phyloP scores from a whole-genome alignment of 2,113 vertebrate species.

The Mobula hypostoma region DNA sequence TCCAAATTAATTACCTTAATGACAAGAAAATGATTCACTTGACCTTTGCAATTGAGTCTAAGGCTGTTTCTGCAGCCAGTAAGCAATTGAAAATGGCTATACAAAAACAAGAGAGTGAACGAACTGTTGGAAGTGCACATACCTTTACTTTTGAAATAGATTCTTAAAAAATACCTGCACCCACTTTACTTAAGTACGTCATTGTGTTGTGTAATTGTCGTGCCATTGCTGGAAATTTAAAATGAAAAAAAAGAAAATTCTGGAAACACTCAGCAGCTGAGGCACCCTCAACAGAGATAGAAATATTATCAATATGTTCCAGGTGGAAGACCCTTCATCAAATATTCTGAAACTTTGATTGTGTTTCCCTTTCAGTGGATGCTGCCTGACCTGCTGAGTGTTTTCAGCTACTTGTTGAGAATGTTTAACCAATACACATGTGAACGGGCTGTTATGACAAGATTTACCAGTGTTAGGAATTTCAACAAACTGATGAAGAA shows the following conservation, averaged over 20 bases:
- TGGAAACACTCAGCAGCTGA: too few relatives aligned
- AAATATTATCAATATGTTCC: too few relatives aligned
- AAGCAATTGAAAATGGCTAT: background rate
- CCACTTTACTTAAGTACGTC: background rate
- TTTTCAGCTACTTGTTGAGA: too few relatives aligned
- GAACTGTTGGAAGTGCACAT: background rate
- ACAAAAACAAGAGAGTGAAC: background rate
- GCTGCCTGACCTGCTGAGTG: too few relatives aligned
- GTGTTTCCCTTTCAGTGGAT: too few relatives aligned
- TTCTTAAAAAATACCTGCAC: background rate
- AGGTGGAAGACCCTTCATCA: too few relatives aligned
- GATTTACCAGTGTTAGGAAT: too few relatives aligned
- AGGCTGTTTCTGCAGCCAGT: background rate
- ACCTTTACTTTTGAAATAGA: background rate
- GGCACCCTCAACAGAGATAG: too few relatives aligned
- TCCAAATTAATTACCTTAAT: slow-evolving; percentile 27
- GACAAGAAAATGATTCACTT: slow-evolving; percentile 14
- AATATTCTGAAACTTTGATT: too few relatives aligned
- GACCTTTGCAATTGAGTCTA: slow-evolving; percentile 19
- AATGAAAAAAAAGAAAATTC: too few relatives aligned
- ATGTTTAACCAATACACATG: too few relatives aligned
- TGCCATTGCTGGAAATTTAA: too few relatives aligned
- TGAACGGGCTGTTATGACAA: background rate
- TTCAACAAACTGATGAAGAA: background rate
- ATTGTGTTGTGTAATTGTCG: background rate